These are phyloP conservation scores for Herminia tarsipennalis DNA, from an alignment of 2,888 invertebrate species.

Conservation along the genomic window DNA sequence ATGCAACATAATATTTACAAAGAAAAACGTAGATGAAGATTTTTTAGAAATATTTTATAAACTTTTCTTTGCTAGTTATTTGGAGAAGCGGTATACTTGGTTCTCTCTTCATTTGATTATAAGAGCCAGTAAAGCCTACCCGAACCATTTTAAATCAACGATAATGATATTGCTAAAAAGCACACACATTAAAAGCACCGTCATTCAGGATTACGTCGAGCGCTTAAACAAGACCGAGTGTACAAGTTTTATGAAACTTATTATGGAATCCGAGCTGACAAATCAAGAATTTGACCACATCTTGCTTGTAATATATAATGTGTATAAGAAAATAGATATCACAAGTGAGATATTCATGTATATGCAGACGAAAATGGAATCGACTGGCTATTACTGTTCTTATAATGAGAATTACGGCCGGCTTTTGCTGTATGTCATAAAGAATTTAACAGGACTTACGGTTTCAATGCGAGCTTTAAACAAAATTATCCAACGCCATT, in stretches of 20 bases:
- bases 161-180: conserved; percentile 6
- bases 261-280: no score
- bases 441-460: conserved; percentile 18
- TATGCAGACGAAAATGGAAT: conserved; percentile 6
- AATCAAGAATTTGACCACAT: conserved; percentile 14
- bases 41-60: conserved; percentile 18
- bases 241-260: no score
- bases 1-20: conserved; percentile 14
- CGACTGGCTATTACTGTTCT: neutral
- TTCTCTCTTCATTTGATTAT: conserved; percentile 21
- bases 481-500: no score
- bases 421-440: conserved; percentile 15
- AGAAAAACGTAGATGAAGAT: conserved; percentile 1
- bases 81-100: conserved; percentile 20
- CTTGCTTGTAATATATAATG: neutral
- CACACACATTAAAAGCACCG: conserved; percentile 4
- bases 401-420: conserved; percentile 16
- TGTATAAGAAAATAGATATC: conserved; percentile 17
- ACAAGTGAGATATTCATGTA: conserved; percentile 6
- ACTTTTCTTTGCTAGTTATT: conserved; percentile 14
- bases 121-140: conserved; percentile 24
- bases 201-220: conserved; percentile 25
- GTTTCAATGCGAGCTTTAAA: no score
- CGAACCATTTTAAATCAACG: conserved; percentile 5
- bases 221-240: no score